phyloP scores from a whole-genome alignment of 2,888 invertebrate genomes.

The Papilio protenor region DNA sequence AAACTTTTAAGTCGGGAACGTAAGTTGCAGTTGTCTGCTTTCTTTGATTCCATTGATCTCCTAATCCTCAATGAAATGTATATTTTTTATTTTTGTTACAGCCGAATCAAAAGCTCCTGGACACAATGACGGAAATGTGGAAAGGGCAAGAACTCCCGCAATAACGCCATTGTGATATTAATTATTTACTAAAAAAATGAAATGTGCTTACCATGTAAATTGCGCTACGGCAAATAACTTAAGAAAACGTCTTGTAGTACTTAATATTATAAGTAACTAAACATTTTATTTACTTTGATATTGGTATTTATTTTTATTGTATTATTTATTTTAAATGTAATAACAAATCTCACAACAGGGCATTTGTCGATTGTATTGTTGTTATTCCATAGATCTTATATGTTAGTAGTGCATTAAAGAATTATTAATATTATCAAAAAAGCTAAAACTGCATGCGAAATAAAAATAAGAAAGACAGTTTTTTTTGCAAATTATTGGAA shows the following conservation, averaged over 20 bases:
- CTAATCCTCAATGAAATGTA: background rate
- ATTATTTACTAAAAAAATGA: no score
- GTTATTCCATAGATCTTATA: background rate
- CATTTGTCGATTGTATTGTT: background rate
- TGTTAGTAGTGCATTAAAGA: background rate
- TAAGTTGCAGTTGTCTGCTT: conserved; percentile 49
- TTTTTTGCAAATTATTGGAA: background rate
- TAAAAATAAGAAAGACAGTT: background rate
- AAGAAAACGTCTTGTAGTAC: background rate
- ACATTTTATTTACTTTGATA: background rate
- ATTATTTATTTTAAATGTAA: background rate
- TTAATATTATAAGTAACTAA: background rate
- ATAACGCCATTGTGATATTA: conserved; percentile 27
- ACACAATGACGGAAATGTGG: background rate
- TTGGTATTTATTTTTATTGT: no score
- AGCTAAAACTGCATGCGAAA: background rate
- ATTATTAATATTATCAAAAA: background rate
- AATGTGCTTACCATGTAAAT: background rate
- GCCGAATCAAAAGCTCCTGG: conserved; percentile 39
- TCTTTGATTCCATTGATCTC: background rate
- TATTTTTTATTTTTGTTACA: conserved; percentile 42
- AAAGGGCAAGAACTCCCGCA: background rate
- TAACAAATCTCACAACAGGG: background rate
- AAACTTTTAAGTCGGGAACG: conserved; percentile 72
- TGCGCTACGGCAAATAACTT: background rate